Evolutionary conservation across 2,113 vertebrate genomes (phyloP).

Genomic region (Tautogolabrus adspersus): DNA sequence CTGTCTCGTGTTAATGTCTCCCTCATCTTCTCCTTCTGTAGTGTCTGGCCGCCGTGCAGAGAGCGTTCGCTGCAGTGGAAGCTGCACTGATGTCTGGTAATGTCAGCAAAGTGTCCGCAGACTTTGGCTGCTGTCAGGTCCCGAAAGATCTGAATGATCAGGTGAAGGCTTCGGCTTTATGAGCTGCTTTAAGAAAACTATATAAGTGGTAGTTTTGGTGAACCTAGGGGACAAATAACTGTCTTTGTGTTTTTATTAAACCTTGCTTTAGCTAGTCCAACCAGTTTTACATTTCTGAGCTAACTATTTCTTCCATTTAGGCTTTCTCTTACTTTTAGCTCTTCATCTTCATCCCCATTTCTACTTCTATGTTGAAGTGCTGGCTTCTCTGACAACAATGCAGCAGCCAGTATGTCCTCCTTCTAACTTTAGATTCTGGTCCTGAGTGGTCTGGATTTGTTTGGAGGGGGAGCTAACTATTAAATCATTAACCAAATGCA

Average conservation of each 20-base stretch:
- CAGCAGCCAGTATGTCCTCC: too few species aligned
- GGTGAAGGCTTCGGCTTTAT: conserved; percentile 30
- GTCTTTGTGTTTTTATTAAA: neutral
- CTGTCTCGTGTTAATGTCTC: neutral
- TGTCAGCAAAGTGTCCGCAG: conserved; percentile 58
- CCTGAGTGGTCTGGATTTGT: too few species aligned
- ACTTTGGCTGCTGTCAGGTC: conserved; percentile 83
- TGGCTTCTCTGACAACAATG: too few species aligned
- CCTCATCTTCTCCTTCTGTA: conserved; percentile 48
- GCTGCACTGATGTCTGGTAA: conserved; percentile 58
- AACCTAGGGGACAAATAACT: neutral
- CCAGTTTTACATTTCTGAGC: too few species aligned
- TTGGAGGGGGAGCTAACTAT: too few species aligned
- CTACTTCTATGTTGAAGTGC: too few species aligned
- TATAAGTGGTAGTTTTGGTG: neutral
- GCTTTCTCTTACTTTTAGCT: too few species aligned
- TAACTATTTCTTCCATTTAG: neutral
- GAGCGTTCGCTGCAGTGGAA: conserved; percentile 82
- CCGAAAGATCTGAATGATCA: conserved; percentile 73
- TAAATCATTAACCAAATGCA: too few species aligned
- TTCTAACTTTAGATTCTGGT: too few species aligned
- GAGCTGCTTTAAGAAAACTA: neutral
- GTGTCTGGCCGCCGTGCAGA: conserved; percentile 77
- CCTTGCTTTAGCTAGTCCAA: neutral
- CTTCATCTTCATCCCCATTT: too few species aligned